Evolutionary conservation across 2,797 vertebrate genomes (phyloP).

Genomic region (Pipistrellus kuhlii): DNA sequence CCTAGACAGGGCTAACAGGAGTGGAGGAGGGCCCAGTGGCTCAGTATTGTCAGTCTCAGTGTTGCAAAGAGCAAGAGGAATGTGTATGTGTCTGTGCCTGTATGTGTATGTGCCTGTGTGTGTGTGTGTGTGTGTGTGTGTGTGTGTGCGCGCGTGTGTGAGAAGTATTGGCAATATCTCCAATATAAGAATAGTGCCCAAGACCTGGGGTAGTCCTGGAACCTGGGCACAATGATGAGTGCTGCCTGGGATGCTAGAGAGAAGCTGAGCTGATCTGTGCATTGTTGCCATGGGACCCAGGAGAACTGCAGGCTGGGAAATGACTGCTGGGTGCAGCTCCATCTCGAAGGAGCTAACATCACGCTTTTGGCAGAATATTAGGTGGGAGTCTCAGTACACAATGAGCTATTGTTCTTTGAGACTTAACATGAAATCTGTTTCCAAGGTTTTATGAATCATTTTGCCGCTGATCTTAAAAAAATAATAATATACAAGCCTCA

Average conservation of each 20-base stretch:
- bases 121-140: too few species aligned
- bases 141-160: too few species aligned
- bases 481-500: conserved; percentile 75
- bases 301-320: conserved; percentile 78
- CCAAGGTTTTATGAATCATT: conserved; percentile 83
- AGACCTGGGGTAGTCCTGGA: neutral
- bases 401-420: conserved; percentile 82
- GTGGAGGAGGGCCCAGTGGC: neutral
- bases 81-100: too few species aligned
- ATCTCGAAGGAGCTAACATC: conserved; percentile 75
- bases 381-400: conserved; percentile 80
- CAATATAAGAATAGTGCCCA: neutral
- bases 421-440: conserved; percentile 80
- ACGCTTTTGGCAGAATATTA: conserved; percentile 82
- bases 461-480: conserved; percentile 76
- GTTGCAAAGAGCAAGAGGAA: neutral
- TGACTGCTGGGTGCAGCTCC: conserved; percentile 82
- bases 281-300: conserved; percentile 78
- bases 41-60: neutral
- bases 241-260: neutral
- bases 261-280: neutral
- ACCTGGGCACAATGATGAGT: neutral
- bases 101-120: too few species aligned
- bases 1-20: neutral
- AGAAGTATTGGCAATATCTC: neutral